Evolutionary conservation across 2,888 invertebrate genomes (phyloP), one percentile per base, ranked within the genome.

Genomic region (Parasteatoda lunata): DNA sequence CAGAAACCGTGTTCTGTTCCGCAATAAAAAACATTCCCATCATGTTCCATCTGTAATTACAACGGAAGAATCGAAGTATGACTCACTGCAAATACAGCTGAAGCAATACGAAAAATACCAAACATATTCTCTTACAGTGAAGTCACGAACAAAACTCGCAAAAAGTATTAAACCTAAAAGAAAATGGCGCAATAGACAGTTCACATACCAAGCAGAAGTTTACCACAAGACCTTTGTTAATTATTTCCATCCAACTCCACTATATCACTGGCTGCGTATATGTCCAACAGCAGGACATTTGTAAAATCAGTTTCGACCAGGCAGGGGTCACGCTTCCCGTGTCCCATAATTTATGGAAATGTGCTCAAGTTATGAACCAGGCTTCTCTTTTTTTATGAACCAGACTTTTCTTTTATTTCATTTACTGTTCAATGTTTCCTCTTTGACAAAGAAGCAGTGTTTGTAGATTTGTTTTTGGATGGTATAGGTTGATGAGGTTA

Each of bases 331-430:
- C 7, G 75, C 13, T 75, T 48, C 64, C 7, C 48, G n/a, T 75
- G 64, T 47, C 13, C 11, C 48, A 45, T 77, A 69, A 77, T 69
- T 77, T 77, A 77, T 69, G 77, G 69, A 52, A 69, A 77, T 77
- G 69, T 9, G 47, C 15, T n/a, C 52, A 9, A 49, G 75, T 48
- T 64, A 75, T 64, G 15, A 48, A 75, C 64, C 47, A 11, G 9
- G 15, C 6, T 30, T 73, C 51, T 51, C 11, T 5, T n/a, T 71
- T 30, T 30, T 51, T 52, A 51, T 30, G 30, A 51, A 51, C 11
- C 15, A 15, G n/a, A 52, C 9, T 52, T 52, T 52, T 54, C 30
- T 52, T 52, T 72, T 72, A 1, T 52, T 72, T 47, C 48, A 45
- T 70, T n/a, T 11, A 49, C 4, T 3, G n/a, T 13, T 70, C 7